phyloP scores from a whole-genome alignment of 2,113 vertebrate species.

The Rhea pennata region DNA sequence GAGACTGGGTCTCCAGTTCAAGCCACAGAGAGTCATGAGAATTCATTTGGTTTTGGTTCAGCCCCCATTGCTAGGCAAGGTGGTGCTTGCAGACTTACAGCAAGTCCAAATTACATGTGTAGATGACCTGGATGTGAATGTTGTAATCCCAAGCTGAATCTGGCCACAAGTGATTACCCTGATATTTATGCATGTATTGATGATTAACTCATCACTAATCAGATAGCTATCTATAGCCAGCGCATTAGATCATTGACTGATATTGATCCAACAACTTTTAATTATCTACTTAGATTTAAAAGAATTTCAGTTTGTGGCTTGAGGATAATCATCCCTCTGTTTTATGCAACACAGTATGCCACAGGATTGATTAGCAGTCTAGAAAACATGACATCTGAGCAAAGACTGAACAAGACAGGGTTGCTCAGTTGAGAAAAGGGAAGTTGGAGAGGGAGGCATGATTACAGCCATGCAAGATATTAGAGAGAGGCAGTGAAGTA shows the following conservation, averaged over 20 bases:
- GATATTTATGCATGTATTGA: slow-evolving; percentile 6
- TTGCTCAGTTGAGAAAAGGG: not conserved
- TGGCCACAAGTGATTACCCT: not conserved
- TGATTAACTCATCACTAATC: slow-evolving; percentile 32
- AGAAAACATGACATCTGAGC: not conserved
- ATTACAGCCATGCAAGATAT: not conserved
- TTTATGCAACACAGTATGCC: slow-evolving; percentile 8
- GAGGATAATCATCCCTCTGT: not conserved
- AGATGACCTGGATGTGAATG: not conserved
- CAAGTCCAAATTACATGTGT: not conserved
- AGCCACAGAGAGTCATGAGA: not conserved
- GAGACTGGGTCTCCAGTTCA: not conserved
- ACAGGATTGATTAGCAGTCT: not conserved
- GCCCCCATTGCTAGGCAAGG: not conserved
- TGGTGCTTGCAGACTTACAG: not conserved
- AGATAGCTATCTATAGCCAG: slow-evolving; percentile 26
- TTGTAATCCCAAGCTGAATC: not conserved
- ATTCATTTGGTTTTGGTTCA: not conserved
- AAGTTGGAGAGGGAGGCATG: not conserved
- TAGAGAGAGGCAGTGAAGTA: not conserved
- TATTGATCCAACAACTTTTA: slow-evolving; percentile 46
- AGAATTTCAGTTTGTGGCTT: not conserved
- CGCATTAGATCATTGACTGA: slow-evolving; percentile 41
- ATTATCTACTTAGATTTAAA: slow-evolving; percentile 50
- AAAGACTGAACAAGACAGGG: not conserved